Conservation (phyloP, 2,888 invertebrate genomes). For the Frankliniella fusca region DNA sequence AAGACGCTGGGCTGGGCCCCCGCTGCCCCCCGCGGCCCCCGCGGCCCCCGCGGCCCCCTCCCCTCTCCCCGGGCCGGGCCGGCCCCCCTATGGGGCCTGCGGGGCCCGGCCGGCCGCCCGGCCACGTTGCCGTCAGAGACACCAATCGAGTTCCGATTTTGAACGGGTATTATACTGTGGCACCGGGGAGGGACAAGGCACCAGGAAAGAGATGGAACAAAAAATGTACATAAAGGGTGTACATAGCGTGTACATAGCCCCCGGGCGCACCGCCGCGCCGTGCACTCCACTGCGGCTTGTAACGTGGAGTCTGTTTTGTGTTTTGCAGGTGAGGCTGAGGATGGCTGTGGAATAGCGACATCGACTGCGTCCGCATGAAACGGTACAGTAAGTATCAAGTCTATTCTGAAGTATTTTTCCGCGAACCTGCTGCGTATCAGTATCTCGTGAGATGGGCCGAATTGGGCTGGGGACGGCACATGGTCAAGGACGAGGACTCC, state of each 20-base stretch:
- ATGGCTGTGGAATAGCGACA: constrained; percentile 7
- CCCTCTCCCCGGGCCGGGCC: too few species aligned
- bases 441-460: too few species aligned
- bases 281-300: not conserved
- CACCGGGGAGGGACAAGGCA: too few species aligned
- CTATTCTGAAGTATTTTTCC: not conserved
- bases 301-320: not conserved
- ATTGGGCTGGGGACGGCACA: too few species aligned
- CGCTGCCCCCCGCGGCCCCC: too few species aligned
- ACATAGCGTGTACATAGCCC: constrained; percentile 2
- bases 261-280: not conserved
- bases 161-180: not conserved
- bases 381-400: not conserved
- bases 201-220: too few species aligned
- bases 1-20: not conserved
- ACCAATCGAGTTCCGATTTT: not conserved
- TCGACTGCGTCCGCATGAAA: not conserved
- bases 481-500: too few species aligned
- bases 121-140: not conserved
- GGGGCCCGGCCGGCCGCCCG: too few species aligned
- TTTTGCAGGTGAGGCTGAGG: not conserved
- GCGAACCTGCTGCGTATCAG: too few species aligned
- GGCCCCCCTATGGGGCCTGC: too few species aligned
- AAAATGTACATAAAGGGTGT: not conserved
- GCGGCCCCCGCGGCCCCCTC: too few species aligned